Conservation (phyloP, 2,797 vertebrate genomes). For the Cheirogaleus major region DNA sequence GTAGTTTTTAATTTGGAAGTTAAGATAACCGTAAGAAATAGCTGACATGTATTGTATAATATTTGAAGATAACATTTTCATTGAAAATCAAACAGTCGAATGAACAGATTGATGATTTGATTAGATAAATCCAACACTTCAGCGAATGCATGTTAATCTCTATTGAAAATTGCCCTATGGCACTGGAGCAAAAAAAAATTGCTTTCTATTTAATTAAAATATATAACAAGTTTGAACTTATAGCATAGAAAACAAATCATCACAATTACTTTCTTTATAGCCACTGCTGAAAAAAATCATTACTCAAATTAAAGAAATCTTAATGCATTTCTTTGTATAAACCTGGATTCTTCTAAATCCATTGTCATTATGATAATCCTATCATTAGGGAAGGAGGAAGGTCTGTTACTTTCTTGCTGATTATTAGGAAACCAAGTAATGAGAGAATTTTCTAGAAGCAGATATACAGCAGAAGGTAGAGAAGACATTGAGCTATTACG, state of each 20-base stretch:
- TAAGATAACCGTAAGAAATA: conserved; percentile 24
- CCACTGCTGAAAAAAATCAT: conserved; percentile 2
- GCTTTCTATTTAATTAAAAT: conserved; percentile 24
- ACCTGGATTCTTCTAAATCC: not conserved
- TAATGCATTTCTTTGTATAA: conserved; percentile 29
- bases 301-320: not conserved
- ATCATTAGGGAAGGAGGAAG: not conserved
- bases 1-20: conserved; percentile 27
- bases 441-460: not conserved
- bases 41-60: not conserved
- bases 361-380: not conserved
- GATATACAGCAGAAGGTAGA: not conserved
- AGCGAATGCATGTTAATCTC: not conserved
- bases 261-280: not conserved
- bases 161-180: not conserved
- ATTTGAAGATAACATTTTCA: conserved; percentile 23
- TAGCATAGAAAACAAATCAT: not conserved
- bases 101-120: conserved; percentile 11
- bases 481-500: not conserved
- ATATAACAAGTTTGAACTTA: conserved; percentile 26
- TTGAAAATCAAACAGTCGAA: conserved; percentile 43
- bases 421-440: not conserved
- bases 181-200: not conserved
- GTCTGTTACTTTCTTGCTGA: not conserved
- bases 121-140: conserved; percentile 28